Conservation (phyloP, 1,140 invertebrate genomes). For the Eulimnadia texana region DNA sequence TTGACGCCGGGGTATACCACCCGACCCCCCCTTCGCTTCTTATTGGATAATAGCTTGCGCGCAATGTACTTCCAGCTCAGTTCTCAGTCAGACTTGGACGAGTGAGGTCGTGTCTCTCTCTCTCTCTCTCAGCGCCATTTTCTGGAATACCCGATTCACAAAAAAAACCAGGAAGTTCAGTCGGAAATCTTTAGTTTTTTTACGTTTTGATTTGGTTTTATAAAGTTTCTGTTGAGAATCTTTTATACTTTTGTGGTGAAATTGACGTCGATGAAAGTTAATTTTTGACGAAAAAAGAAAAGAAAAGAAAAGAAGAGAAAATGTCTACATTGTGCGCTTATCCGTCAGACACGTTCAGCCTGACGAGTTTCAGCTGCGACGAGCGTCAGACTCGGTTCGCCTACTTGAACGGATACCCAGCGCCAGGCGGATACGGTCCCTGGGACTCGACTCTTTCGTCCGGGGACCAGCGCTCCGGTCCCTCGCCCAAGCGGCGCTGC, state of each 20-base stretch:
- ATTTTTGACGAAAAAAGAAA: no score
- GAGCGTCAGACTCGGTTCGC: background rate
- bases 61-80: no score
- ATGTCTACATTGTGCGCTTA: background rate
- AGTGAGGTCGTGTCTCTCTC: background rate
- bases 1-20: no score
- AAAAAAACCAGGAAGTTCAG: background rate
- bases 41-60: no score
- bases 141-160: background rate
- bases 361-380: background rate
- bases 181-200: background rate
- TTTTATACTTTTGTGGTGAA: no score
- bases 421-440: background rate
- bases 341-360: background rate
- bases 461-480: background rate
- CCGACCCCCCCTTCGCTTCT: no score
- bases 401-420: background rate
- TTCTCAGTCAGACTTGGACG: background rate
- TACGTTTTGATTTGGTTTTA: no score
- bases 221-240: no score
- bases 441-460: background rate
- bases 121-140: background rate
- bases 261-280: no score
- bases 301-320: background rate
- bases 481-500: constrained; percentile 5